Evolutionary conservation across 2,113 vertebrate species (phyloP), one percentile per base, ranked within the genome.

Genomic region (Protomyctophum bolini): DNA sequence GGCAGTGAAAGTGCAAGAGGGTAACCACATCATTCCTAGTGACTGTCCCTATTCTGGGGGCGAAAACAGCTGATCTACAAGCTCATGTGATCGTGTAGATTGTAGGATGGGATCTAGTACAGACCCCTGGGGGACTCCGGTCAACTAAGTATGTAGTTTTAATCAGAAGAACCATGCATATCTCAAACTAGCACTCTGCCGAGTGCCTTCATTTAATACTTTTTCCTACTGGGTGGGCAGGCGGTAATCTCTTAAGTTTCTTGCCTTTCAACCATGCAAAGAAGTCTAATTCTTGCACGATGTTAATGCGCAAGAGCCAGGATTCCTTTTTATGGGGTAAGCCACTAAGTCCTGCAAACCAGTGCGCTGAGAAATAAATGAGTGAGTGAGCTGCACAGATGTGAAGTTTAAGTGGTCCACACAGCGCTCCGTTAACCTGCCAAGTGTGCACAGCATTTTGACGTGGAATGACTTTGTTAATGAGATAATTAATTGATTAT

Each of bases 261-360:
- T 28, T 12, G 6, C 28, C 48, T n/a, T 52, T 61, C 6, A 0
- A 21, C 72, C 61, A 58, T 61, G 79, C 75, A 15, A 47, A 70
- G 54, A 63, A 68, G 57, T 58, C 58, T 67, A 68, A 80, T 77
- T 80, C 56, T 72, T 71, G 11, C 21, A 33, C 64, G 76, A 58
- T 68, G 64, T 80, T 83, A 86, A 86, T 72, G 68, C 83, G 81
- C 66, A n/a, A 58, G 67, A 12, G 21, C 21, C 21, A 21, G 15
- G 64, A 52, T 28, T 54, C 63, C 66, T 76, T 80, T 76, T 73
- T 62, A 75, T 74, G 72, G 21, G 74, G 76, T 46, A 87, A 87
- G 81, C 67, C 47, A 78, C 79, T 80, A 48, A 70, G 46, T 41
- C 71, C 6, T 2, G 46, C 69, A 68, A 58, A 83, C 80, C 29